phyloP scores from a whole-genome alignment of 1,140 invertebrate genomes.

The Platorchestia sp. region DNA sequence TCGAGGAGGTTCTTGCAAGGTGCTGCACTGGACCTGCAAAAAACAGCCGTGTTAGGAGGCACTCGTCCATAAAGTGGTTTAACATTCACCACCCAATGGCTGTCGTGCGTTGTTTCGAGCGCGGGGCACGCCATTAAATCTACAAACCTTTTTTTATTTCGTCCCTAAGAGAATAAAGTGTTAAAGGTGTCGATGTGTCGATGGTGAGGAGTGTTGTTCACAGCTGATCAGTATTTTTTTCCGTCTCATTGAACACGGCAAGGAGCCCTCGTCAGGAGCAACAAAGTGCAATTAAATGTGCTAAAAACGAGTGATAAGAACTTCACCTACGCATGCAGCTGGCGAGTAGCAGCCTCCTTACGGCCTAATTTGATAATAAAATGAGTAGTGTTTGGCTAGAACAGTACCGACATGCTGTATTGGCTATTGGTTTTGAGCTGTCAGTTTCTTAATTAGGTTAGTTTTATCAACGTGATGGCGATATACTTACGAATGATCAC shows the following conservation, averaged over 20 bases:
- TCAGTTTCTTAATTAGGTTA: constrained; percentile 37
- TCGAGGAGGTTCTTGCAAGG: not conserved
- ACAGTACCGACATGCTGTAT: not conserved
- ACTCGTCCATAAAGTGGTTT: not conserved
- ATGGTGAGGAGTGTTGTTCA: not conserved
- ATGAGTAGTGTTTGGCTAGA: constrained; percentile 24
- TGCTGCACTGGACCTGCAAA: not conserved
- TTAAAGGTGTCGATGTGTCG: not conserved
- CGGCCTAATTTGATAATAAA: not conserved
- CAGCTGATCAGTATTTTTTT: constrained; percentile 8
- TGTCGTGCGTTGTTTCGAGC: constrained; percentile 5
- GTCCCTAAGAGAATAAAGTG: not conserved
- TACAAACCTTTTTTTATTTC: not conserved
- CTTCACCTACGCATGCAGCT: not conserved
- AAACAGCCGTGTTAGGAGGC: not conserved
- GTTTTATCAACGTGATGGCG: constrained; percentile 41
- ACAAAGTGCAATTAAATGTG: not conserved
- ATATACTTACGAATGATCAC: constrained; percentile 31
- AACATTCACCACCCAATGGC: constrained; percentile 6
- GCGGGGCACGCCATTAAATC: not conserved
- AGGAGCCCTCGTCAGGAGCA: not conserved
- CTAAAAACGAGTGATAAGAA: not conserved
- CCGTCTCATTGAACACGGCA: not conserved
- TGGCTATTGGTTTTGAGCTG: constrained; percentile 19
- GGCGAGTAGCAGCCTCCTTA: not conserved